Conservation (phyloP, 2,113 vertebrate genomes). For the Pachycephala philippinensis region DNA sequence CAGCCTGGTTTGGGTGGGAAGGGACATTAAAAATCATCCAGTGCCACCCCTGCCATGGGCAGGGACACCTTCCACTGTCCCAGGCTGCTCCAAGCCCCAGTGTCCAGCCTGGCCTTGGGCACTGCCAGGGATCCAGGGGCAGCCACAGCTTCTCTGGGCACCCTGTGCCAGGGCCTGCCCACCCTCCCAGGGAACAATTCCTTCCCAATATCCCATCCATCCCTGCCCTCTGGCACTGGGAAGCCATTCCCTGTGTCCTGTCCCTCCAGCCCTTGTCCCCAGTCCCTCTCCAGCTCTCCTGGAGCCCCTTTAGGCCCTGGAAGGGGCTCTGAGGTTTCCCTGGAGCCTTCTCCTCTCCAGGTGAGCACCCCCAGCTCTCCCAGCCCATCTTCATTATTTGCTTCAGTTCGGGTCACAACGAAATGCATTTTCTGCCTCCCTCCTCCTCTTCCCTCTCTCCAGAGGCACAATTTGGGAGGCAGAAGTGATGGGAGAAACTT, state of each 20-base stretch:
- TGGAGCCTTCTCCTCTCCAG: not conserved
- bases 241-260: not conserved
- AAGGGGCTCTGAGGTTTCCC: not conserved
- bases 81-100: not conserved
- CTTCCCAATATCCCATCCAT: not conserved
- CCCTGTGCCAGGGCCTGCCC: not conserved
- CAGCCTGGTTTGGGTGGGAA: not conserved
- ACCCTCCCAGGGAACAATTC: not conserved
- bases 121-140: not conserved
- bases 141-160: not conserved
- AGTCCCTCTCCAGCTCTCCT: not conserved
- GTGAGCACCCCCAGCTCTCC: not conserved
- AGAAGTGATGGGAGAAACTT: not conserved
- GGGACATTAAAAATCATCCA: not conserved
- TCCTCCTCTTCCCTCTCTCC: not conserved
- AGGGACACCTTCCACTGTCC: not conserved
- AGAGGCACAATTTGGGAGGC: not conserved
- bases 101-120: not conserved
- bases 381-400: not conserved
- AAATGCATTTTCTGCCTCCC: not conserved
- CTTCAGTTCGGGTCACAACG: not conserved
- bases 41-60: not conserved
- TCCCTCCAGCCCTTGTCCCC: not conserved
- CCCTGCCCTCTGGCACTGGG: not conserved
- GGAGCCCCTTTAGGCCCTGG: not conserved